phyloP scores from a whole-genome alignment of 2,888 invertebrate genomes.

The Torymus auratus region DNA sequence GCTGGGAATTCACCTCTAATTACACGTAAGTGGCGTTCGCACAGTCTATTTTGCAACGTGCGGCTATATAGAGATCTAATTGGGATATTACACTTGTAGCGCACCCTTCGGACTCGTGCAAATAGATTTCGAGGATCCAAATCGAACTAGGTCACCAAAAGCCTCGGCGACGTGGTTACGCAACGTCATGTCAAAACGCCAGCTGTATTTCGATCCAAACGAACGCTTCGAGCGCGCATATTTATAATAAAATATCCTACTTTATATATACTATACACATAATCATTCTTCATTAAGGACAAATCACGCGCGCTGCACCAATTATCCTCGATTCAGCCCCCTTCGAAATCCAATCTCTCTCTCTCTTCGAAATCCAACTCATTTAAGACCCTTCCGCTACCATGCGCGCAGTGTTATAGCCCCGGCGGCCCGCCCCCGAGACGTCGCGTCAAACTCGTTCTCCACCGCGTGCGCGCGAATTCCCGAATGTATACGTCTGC shows the following conservation, averaged over 20 bases:
- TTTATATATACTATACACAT: no score
- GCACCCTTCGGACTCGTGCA: conserved; percentile 4
- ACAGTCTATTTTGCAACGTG: no score
- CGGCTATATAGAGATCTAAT: no score
- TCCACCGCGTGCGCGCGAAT: background rate
- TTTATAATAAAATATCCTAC: no score
- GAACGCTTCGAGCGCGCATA: no score
- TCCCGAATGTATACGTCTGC: conserved; percentile 29
- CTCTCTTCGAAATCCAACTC: background rate
- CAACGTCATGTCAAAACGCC: background rate
- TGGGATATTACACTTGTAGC: background rate
- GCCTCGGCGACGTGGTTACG: background rate
- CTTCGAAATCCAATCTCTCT: background rate
- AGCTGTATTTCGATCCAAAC: no score
- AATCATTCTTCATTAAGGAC: no score
- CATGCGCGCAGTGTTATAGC: no score
- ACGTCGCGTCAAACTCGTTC: conserved; percentile 34
- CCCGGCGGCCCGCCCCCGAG: background rate
- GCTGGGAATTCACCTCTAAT: background rate
- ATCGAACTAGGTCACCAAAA: conserved; percentile 10
- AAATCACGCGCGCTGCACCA: no score
- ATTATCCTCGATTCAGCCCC: background rate
- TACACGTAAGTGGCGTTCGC: background rate
- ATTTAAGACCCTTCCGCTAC: background rate
- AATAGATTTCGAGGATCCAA: background rate